Evolutionary conservation across 2,888 invertebrate genomes (phyloP).

Genomic region (Hartigia nigra): DNA sequence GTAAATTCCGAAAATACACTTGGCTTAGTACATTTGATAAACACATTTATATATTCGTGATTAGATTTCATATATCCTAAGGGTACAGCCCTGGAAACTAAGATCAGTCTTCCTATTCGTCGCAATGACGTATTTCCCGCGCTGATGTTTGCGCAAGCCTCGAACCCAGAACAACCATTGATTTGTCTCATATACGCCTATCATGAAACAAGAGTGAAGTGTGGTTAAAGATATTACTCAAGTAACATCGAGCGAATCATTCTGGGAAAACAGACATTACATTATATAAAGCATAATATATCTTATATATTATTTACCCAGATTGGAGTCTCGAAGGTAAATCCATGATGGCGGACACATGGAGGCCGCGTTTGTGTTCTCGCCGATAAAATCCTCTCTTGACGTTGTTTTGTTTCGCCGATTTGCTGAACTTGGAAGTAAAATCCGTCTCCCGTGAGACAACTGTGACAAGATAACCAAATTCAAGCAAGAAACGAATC

Average conservation of each 20-base stretch:
- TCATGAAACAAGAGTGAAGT: background rate
- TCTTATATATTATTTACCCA: background rate
- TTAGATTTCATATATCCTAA: background rate
- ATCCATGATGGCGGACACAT: slow-evolving; percentile 42
- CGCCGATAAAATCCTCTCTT: slow-evolving; percentile 10
- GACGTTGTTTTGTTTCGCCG: slow-evolving; percentile 20
- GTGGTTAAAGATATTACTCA: background rate
- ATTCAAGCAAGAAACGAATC: background rate
- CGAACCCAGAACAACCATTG: slow-evolving; percentile 24
- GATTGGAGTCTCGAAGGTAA: background rate
- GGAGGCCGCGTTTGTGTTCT: slow-evolving; percentile 30
- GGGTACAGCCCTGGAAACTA: background rate
- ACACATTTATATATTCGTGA: background rate
- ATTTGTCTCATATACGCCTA: slow-evolving; percentile 1
- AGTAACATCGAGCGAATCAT: background rate
- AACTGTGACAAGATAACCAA: background rate
- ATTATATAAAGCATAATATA: background rate
- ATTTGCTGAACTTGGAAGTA: slow-evolving; percentile 4
- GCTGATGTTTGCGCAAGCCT: slow-evolving; percentile 19
- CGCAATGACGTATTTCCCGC: slow-evolving; percentile 34
- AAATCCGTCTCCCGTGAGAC: background rate
- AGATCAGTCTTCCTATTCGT: background rate
- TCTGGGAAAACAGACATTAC: background rate
- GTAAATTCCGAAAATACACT: background rate
- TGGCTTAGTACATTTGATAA: too few species aligned